Percentiles rank a stretch among this genome's conserved stretches.
These are phyloP conservation scores for Indri indri DNA, from an alignment of 2,113 vertebrate genomes.

Conservation along the genomic window DNA sequence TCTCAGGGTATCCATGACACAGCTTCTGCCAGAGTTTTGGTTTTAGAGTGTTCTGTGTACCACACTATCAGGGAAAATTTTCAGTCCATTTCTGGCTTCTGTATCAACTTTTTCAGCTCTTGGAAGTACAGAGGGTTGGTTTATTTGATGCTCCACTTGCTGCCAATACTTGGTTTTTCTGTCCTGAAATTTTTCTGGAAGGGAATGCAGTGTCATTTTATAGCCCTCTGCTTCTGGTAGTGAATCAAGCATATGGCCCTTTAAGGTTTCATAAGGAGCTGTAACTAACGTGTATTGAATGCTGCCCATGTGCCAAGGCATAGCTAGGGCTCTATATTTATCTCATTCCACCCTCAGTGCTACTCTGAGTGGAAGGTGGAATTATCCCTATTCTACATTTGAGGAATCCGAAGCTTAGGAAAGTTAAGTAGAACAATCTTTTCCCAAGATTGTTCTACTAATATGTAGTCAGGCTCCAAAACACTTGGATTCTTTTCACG, in stretches of 20 bases:
- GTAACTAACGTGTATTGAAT: background rate
- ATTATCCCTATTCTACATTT: background rate
- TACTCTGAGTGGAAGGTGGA: background rate
- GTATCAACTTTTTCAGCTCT: background rate
- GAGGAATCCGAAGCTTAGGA: background rate
- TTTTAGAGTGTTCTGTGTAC: background rate
- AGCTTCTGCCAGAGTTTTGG: background rate
- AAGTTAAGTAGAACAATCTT: too few species aligned
- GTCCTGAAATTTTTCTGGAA: conserved; percentile 11
- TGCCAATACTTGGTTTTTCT: background rate
- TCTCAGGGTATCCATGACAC: background rate
- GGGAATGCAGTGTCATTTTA: background rate
- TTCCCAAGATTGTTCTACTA: background rate
- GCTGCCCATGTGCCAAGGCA: background rate
- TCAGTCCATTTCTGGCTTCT: background rate
- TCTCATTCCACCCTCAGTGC: background rate
- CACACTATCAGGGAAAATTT: background rate
- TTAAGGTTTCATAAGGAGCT: background rate
- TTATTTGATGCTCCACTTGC: background rate
- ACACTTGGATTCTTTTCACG: background rate
- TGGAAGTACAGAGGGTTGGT: background rate
- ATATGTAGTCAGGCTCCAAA: background rate
- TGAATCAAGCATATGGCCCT: background rate
- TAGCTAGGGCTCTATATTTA: background rate
- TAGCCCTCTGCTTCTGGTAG: background rate